Percentiles rank a stretch among this genome's conserved stretches.
Evolutionary conservation across 2,113 vertebrate species (phyloP).

Genomic region (Periophthalmodon schlosseri): DNA sequence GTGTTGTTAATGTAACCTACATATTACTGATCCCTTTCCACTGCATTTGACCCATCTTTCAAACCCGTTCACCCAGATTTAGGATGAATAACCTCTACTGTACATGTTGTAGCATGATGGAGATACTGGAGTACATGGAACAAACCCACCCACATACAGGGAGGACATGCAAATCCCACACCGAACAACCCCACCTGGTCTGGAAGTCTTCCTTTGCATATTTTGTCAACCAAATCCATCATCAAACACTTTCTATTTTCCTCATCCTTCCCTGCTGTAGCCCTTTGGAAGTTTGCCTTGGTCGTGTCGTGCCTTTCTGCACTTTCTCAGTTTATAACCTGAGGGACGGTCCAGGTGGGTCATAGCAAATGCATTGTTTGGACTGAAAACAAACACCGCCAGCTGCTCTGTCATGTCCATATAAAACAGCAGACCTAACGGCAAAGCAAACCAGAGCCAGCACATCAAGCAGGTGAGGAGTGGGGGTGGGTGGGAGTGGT

Average conservation of each 20-base stretch:
- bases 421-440: slow-evolving; percentile 5
- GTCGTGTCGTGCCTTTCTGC: not conserved
- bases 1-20: too few relatives aligned
- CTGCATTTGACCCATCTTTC: not conserved
- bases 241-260: not conserved
- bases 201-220: slow-evolving; percentile 6
- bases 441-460: slow-evolving; percentile 27
- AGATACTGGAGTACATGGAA: not conserved
- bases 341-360: slow-evolving; percentile 4
- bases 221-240: slow-evolving; percentile 9
- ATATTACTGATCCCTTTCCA: too few relatives aligned
- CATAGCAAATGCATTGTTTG: slow-evolving; percentile 3
- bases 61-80: not conserved
- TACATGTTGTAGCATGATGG: not conserved
- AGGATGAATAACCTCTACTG: not conserved
- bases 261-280: not conserved
- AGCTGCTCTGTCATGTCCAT: slow-evolving; percentile 10
- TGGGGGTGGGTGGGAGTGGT: not conserved
- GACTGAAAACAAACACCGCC: slow-evolving; percentile 2
- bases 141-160: not conserved
- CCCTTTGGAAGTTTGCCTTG: slow-evolving; percentile 5
- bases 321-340: slow-evolving; percentile 8
- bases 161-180: not conserved
- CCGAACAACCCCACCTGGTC: slow-evolving; percentile 22
- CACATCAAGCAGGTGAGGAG: slow-evolving; percentile 9